Conservation (phyloP, 2,888 invertebrate species). For the Rhingia campestris region DNA sequence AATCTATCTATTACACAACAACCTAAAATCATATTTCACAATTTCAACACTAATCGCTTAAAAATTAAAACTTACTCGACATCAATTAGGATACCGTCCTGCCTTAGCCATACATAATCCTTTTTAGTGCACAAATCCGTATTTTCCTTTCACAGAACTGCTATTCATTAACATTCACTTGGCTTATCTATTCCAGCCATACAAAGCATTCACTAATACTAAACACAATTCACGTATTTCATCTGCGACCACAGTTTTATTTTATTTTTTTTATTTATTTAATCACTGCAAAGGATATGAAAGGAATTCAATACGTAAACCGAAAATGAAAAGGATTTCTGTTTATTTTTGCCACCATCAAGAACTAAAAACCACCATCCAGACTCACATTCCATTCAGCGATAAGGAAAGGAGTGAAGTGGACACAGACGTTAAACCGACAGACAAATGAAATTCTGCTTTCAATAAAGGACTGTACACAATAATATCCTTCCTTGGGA, state of each 20-base stretch:
- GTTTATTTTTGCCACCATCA: neutral
- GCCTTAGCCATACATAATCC: constrained; percentile 21
- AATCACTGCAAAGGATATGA: constrained; percentile 45
- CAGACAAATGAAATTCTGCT: neutral
- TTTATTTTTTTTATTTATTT: constrained; percentile 17
- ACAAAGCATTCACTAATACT: constrained; percentile 27
- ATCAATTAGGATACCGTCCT: constrained; percentile 12
- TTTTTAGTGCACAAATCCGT: constrained; percentile 37
- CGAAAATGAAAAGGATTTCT: constrained; percentile 18
- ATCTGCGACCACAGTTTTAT: neutral
- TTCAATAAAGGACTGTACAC: constrained; percentile 13
- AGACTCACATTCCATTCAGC: neutral
- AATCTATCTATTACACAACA: neutral
- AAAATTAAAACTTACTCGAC: constrained; percentile 41
- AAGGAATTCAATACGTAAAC: constrained; percentile 32
- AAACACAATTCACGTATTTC: constrained; percentile 28
- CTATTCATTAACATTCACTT: too few relatives aligned
- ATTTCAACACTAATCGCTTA: neutral
- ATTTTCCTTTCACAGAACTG: constrained; percentile 1
- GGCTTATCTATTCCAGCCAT: neutral
- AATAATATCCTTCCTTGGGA: constrained; percentile 3
- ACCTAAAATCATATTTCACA: neutral
- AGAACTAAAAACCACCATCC: neutral
- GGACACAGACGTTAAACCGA: neutral
- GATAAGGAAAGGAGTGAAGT: neutral